Percentiles rank a stretch among this genome's conserved stretches.
Evolutionary conservation across 2,888 invertebrate genomes (phyloP).

Genomic region (Choreutis nemorana): DNA sequence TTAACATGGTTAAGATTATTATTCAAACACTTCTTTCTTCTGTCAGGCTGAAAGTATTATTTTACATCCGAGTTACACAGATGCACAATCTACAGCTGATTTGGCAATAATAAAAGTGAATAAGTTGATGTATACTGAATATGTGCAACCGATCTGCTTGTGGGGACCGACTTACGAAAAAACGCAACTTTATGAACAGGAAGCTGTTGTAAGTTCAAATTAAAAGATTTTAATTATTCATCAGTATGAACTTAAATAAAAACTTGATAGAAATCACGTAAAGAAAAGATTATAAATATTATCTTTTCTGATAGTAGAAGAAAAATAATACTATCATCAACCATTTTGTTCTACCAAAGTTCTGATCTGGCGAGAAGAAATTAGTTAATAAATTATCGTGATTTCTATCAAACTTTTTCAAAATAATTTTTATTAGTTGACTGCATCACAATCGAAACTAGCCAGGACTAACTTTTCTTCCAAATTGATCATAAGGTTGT

Average conservation of each 20-base stretch:
- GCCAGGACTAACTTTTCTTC: too few relatives aligned
- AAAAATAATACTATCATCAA: too few relatives aligned
- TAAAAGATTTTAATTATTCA: background rate
- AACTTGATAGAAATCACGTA: background rate
- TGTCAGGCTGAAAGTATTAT: conserved; percentile 37
- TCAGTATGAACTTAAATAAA: background rate
- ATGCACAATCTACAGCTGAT: conserved; percentile 34
- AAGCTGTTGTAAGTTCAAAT: conserved; percentile 34
- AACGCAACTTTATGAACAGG: conserved; percentile 28
- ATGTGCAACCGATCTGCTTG: conserved; percentile 48
- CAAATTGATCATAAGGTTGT: too few relatives aligned
- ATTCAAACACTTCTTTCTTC: too few relatives aligned
- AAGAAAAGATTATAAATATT: conserved; percentile 5
- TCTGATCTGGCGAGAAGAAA: too few relatives aligned
- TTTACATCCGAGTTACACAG: conserved; percentile 37
- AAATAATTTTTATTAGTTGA: too few relatives aligned
- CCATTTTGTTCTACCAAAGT: too few relatives aligned
- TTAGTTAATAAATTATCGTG: too few relatives aligned
- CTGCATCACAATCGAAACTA: too few relatives aligned
- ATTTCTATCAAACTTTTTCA: too few relatives aligned
- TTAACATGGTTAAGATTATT: too few relatives aligned
- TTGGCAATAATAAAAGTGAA: conserved; percentile 42
- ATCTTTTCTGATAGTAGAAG: conserved; percentile 4
- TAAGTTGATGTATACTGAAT: conserved; percentile 33
- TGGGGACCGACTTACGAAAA: conserved; percentile 54